Evolutionary conservation across 1,140 invertebrate genomes (phyloP).

Genomic region (Cardiocondyla obscurior): DNA sequence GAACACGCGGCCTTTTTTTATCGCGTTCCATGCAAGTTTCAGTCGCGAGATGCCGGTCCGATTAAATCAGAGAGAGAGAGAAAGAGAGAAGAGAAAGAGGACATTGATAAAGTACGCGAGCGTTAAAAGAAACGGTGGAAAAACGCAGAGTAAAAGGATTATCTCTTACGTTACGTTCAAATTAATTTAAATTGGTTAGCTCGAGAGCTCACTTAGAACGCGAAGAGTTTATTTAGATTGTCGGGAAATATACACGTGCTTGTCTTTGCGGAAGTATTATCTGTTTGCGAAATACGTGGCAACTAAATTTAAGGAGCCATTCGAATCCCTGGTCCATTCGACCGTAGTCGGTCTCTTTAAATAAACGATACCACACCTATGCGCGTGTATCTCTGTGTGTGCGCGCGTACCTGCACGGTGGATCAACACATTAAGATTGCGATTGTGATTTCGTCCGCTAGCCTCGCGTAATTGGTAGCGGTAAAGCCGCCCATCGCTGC

Average conservation of each 20-base stretch:
- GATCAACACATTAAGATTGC: not conserved
- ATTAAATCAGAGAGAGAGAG: constrained; percentile 21
- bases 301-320: not conserved
- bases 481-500: constrained; percentile 20
- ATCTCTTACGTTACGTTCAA: not conserved
- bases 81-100: not conserved
- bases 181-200: constrained; percentile 14
- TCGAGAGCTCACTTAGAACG: too few relatives aligned
- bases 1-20: constrained; percentile 33
- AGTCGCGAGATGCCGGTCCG: constrained; percentile 8
- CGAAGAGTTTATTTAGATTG: not conserved
- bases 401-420: not conserved
- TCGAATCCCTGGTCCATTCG: not conserved
- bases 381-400: not conserved
- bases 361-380: not conserved
- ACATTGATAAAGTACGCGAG: constrained; percentile 7
- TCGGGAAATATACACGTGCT: not conserved
- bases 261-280: not conserved
- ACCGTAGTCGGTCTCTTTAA: not conserved
- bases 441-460: constrained; percentile 11
- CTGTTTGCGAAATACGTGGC: not conserved
- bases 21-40: constrained; percentile 34
- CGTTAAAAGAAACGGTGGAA: constrained; percentile 22
- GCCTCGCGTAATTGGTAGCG: constrained; percentile 23
- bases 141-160: not conserved